Evolutionary conservation across 2,797 vertebrate species (phyloP).

Genomic region (Morelia viridis): DNA sequence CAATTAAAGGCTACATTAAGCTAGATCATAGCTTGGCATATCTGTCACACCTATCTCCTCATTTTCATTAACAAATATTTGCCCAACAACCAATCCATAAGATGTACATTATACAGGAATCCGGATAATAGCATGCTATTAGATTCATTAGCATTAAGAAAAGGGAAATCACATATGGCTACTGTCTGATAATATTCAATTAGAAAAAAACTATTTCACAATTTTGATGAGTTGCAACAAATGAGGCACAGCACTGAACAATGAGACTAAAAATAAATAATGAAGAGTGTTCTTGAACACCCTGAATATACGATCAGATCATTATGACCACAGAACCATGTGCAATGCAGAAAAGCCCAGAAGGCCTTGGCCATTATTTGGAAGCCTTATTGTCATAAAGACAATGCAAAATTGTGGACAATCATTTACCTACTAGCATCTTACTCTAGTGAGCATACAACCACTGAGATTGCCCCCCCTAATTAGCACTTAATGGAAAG

Average conservation of each 20-base stretch:
- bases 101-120: slow-evolving; percentile 51
- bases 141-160: slow-evolving; percentile 67
- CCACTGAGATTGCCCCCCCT: neutral
- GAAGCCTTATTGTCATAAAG: slow-evolving; percentile 6
- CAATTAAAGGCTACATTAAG: slow-evolving; percentile 57
- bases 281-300: slow-evolving; percentile 23
- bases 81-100: slow-evolving; percentile 65
- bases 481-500: neutral
- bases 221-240: slow-evolving; percentile 37
- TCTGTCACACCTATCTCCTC: slow-evolving; percentile 63
- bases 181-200: slow-evolving; percentile 42
- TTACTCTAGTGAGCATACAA: neutral
- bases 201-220: slow-evolving; percentile 29
- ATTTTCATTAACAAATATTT: slow-evolving; percentile 65
- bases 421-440: slow-evolving; percentile 3
- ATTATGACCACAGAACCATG: slow-evolving; percentile 19
- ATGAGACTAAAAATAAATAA: slow-evolving; percentile 46
- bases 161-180: slow-evolving; percentile 50
- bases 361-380: slow-evolving; percentile 24
- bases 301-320: slow-evolving; percentile 31
- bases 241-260: slow-evolving; percentile 23
- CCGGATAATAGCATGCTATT: slow-evolving; percentile 58
- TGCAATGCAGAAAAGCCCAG: slow-evolving; percentile 1
- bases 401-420: neutral
- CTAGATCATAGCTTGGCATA: slow-evolving; percentile 57